These are phyloP conservation scores for Agrochola macilenta DNA, from an alignment of 2,888 invertebrate genomes.

Conservation along the genomic window DNA sequence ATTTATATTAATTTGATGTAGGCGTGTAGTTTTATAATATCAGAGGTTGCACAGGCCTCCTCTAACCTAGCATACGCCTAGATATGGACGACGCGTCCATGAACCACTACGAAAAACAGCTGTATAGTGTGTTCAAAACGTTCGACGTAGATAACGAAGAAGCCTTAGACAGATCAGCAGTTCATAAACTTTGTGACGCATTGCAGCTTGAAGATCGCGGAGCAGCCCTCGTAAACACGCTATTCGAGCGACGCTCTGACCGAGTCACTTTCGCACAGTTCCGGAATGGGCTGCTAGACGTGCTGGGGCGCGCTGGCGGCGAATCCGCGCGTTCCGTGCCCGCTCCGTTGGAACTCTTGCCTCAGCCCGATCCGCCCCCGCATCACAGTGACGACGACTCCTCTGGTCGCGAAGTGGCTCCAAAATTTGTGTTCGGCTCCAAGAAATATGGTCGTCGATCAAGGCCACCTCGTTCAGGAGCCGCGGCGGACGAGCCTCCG, in stretches of 20 bases:
- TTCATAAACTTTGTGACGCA: conserved; percentile 93
- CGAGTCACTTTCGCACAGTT: conserved; percentile 93
- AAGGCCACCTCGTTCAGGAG: conserved; percentile 87
- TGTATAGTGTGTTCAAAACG: conserved; percentile 95
- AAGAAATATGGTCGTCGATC: conserved; percentile 95
- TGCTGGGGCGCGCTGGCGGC: conserved; percentile 91
- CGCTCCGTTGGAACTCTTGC: conserved; percentile 67
- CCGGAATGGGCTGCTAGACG: conserved; percentile 93
- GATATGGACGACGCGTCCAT: conserved; percentile 84
- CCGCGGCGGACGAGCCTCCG: conserved; percentile 65
- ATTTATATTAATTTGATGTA: conserved; percentile 47
- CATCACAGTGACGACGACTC: conserved; percentile 88
- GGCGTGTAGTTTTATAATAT: conserved; percentile 23
- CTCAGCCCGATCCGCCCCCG: conserved; percentile 64
- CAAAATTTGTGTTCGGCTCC: conserved; percentile 93
- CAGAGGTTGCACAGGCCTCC: conserved; percentile 35
- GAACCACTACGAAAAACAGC: conserved; percentile 95
- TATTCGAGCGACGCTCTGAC: conserved; percentile 89
- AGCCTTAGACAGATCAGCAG: conserved; percentile 92
- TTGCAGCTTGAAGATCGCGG: conserved; percentile 94
- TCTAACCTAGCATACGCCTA: conserved; percentile 31
- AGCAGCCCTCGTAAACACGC: conserved; percentile 90
- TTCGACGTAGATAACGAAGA: conserved; percentile 93
- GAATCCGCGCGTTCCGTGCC: conserved; percentile 64
- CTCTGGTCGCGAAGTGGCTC: conserved; percentile 93